phyloP scores from a whole-genome alignment of 2,888 invertebrate genomes.

The Muschampia plurimacula region DNA sequence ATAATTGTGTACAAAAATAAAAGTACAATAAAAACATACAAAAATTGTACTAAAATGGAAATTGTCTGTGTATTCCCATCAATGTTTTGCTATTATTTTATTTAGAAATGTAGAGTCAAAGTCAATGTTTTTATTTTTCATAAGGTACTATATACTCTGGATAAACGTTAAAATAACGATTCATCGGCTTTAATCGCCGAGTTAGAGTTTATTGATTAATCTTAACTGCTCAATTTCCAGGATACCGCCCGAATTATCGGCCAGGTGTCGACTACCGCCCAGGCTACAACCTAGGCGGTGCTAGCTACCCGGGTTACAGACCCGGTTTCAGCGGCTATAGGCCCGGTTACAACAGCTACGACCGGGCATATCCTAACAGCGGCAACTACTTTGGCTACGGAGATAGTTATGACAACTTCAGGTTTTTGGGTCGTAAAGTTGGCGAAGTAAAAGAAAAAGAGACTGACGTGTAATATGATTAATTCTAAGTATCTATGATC shows the following conservation, averaged over 20 bases:
- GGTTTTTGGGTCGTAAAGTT: conserved; percentile 64
- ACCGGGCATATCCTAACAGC: conserved; percentile 54
- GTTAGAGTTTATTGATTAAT: no score
- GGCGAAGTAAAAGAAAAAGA: conserved; percentile 63
- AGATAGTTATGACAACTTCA: conserved; percentile 67
- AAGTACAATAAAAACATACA: no score
- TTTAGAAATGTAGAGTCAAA: no score
- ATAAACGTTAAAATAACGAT: no score
- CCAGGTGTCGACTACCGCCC: conserved; percentile 53
- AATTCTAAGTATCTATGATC: not conserved
- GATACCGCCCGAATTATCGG: conserved; percentile 52
- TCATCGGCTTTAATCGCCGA: no score
- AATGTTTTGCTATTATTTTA: no score
- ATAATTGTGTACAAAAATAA: no score
- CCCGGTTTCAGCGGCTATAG: conserved; percentile 52
- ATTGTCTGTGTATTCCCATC: no score
- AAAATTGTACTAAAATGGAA: no score
- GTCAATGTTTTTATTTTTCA: no score
- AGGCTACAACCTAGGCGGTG: conserved; percentile 44
- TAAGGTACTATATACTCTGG: no score
- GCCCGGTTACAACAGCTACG: conserved; percentile 52
- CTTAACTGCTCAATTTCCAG: conserved; percentile 33
- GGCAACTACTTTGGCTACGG: conserved; percentile 68
- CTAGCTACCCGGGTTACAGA: conserved; percentile 55
- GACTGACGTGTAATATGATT: conserved; percentile 46